Evolutionary conservation across 2,113 vertebrate species (phyloP).

Genomic region (Asarcornis scutulata): DNA sequence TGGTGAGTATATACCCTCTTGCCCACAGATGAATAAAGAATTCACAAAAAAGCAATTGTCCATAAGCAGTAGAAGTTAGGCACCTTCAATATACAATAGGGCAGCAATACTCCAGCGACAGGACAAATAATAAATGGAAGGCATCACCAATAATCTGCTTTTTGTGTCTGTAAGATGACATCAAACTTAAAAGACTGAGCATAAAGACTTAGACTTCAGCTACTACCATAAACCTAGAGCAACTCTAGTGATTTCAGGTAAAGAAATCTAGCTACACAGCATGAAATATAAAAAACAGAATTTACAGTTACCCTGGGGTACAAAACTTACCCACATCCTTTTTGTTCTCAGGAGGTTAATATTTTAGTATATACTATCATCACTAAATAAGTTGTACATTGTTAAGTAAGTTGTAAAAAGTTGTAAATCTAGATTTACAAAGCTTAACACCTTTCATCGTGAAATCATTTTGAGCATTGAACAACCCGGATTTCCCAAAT

Average conservation of each 20-base stretch:
- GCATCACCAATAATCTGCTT: neutral
- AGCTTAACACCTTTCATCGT: neutral
- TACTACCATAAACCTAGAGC: neutral
- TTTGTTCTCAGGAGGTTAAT: slow-evolving; percentile 26
- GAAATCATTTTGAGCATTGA: neutral
- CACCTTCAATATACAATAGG: neutral
- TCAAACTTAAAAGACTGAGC: neutral
- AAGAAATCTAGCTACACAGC: neutral
- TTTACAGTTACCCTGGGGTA: neutral
- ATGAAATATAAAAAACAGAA: neutral
- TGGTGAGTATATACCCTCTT: neutral
- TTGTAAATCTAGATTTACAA: neutral
- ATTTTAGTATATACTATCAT: neutral
- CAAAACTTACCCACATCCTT: slow-evolving; percentile 25
- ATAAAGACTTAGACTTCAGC: neutral
- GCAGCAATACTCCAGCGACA: slow-evolving; percentile 36
- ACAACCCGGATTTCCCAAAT: neutral
- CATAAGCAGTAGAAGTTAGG: slow-evolving; percentile 38
- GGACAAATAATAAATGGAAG: slow-evolving; percentile 18
- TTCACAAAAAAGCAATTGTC: slow-evolving; percentile 28
- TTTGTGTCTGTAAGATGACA: slow-evolving; percentile 19
- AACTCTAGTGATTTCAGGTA: neutral
- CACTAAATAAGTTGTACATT: neutral
- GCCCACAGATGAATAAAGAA: slow-evolving; percentile 28
- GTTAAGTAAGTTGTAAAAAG: neutral